Percentiles rank a stretch among this genome's conserved stretches.
Evolutionary conservation across 2,888 invertebrate species (phyloP).

Genomic region (Hydrotaea cyrtoneurina): DNA sequence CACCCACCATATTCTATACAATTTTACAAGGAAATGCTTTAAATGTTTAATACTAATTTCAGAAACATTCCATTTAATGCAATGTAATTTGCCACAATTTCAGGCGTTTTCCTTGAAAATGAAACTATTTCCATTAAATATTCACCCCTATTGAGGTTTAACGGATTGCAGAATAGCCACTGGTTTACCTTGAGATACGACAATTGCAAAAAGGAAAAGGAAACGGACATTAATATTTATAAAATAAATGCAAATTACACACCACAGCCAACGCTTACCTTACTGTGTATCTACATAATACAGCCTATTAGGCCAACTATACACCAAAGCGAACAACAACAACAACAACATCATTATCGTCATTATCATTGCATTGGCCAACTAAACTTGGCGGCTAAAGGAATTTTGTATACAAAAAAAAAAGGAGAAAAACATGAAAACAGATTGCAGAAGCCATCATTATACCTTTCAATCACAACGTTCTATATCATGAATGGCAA

Average conservation of each 20-base stretch:
- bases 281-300: neutral
- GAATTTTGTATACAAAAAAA: neutral
- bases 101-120: neutral
- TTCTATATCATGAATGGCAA: constrained; percentile 10
- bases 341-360: neutral
- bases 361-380: constrained; percentile 4
- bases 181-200: constrained; percentile 6
- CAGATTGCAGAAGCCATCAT: constrained; percentile 23
- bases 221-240: constrained; percentile 24
- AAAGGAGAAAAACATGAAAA: too few species aligned
- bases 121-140: too few species aligned
- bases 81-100: constrained; percentile 14
- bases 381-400: constrained; percentile 5
- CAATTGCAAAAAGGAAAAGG: neutral
- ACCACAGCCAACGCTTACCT: neutral
- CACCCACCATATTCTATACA: too few species aligned
- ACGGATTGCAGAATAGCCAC: neutral
- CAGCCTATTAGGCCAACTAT: neutral
- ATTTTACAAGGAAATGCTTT: too few species aligned
- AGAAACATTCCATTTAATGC: neutral
- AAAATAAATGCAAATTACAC: constrained; percentile 32
- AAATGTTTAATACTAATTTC: too few species aligned
- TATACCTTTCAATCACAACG: constrained; percentile 17
- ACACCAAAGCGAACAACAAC: neutral
- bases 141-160: neutral